Percentiles rank a stretch among this genome's conserved stretches.
phyloP scores from a whole-genome alignment of 1,140 invertebrate genomes.

The Sminthurides bifidus region DNA sequence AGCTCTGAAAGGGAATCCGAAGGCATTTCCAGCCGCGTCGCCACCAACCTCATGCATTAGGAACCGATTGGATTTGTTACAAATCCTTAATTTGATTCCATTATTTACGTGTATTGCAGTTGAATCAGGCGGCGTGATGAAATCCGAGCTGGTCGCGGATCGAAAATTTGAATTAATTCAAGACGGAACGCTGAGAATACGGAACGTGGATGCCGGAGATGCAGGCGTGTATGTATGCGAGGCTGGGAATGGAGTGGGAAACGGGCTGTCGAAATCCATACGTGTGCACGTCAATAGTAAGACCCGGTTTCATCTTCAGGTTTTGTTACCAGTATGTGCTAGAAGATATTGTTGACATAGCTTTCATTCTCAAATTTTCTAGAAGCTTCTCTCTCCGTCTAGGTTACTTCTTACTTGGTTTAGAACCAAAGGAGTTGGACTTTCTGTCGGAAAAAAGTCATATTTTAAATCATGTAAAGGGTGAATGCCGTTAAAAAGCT shows the following conservation, averaged over 20 bases:
- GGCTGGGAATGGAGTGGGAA: slow-evolving; percentile 43
- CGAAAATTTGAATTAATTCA: slow-evolving; percentile 14
- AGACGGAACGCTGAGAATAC: slow-evolving; percentile 19
- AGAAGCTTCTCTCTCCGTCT: background rate
- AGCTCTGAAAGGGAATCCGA: background rate
- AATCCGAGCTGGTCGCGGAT: slow-evolving; percentile 11
- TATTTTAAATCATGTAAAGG: background rate
- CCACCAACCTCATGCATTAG: background rate
- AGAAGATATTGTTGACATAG: background rate
- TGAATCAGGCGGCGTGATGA: slow-evolving; percentile 4
- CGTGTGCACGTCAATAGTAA: slow-evolving; percentile 21
- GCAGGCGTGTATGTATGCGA: slow-evolving; percentile 41
- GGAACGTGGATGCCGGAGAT: slow-evolving; percentile 13
- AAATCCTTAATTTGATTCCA: background rate
- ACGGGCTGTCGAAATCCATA: slow-evolving; percentile 32
- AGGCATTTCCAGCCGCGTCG: background rate
- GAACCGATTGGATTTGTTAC: background rate
- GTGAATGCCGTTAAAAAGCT: too few relatives aligned
- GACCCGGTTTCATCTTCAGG: background rate
- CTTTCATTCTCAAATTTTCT: background rate
- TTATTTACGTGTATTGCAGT: background rate
- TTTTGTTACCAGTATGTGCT: background rate
- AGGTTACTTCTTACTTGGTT: too few relatives aligned
- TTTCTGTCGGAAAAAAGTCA: background rate
- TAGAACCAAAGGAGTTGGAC: background rate